Base-by-base conservation (phyloP, 2,888 invertebrate species). In the Amblyteles armatorius region DNA sequence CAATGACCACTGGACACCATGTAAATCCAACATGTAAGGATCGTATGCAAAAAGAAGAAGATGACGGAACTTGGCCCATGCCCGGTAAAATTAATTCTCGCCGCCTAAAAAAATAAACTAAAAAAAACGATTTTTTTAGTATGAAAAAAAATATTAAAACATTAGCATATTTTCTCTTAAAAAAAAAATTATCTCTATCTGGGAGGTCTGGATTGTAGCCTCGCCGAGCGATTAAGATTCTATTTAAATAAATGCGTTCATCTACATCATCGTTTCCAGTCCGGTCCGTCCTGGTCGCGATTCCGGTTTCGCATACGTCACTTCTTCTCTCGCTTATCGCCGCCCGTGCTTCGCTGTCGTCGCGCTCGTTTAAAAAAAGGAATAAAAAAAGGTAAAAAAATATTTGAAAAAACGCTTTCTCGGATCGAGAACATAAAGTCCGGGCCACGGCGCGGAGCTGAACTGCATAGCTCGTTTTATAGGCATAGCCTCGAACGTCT, bases 281-380 rank as follows among this genome's bases (percentile, higher is more conserved):
- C 29, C 9, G 3, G 60, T 74, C 44, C 22, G 60, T 60, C n/a
- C 60, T 29, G 26, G n/a, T 63, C 48, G 26, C 44, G 60, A 63
- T 74, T 74, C 73, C 48, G 60, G 73, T 74, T 74, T 60, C 26
- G 57, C 55, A 33, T 74, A 63, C 73, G 73, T 78, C 68, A 57
- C 52, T 77, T 78, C 68, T 55, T 60, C 26, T 60, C 57, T 26
- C 57, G 22, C 22, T 11, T 26, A 57, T 22, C 57, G 57, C 22
- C 13, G 22, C 1, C 9, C 55, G 26, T 26, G 57, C 26, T 57
- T 22, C 26, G 57, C n/a, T 26, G 48, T 5, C 33, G 22, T 29
- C 33, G 22, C 26, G 48, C 33, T 36, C 44, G 60, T 36, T 19
- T 33, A 6, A 63, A 63, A 33, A 13, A 22, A 65, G 16, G 4